Conservation (phyloP, 2,888 invertebrate species). For the Tricholauxania praeusta region DNA sequence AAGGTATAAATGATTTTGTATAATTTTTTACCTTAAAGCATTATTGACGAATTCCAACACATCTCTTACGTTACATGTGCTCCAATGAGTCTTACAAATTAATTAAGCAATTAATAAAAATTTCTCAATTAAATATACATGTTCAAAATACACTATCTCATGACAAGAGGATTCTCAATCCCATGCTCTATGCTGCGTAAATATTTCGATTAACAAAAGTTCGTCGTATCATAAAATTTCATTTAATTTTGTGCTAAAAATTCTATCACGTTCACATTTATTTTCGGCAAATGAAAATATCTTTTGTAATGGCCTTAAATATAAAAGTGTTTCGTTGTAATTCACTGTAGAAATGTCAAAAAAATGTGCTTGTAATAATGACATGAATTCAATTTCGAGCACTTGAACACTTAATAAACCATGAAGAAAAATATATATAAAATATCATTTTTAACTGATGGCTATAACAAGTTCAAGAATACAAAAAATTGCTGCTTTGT, state of each 20-base stretch:
- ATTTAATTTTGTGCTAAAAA: slow-evolving; percentile 14
- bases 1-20: no score
- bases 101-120: slow-evolving; percentile 34
- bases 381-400: slow-evolving; percentile 9
- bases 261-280: slow-evolving; percentile 25
- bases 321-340: neutral
- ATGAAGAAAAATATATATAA: slow-evolving; percentile 17
- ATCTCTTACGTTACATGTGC: neutral
- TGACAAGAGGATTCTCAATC: no score
- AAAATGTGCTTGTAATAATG: slow-evolving; percentile 14
- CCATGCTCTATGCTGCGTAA: no score
- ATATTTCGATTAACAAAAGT: slow-evolving; percentile 23
- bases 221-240: slow-evolving; percentile 19
- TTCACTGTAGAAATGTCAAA: neutral
- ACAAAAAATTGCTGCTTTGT: neutral
- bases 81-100: slow-evolving; percentile 19
- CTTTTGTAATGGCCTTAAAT: neutral
- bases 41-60: slow-evolving; percentile 11
- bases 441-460: slow-evolving; percentile 21
- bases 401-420: slow-evolving; percentile 19
- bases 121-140: neutral
- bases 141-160: no score
- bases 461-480: neutral
- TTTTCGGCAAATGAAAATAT: slow-evolving; percentile 20
- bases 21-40: neutral